Evolutionary conservation across 2,888 invertebrate genomes (phyloP), one percentile per base, ranked within the genome.

Genomic region (Sisyra nigra): DNA sequence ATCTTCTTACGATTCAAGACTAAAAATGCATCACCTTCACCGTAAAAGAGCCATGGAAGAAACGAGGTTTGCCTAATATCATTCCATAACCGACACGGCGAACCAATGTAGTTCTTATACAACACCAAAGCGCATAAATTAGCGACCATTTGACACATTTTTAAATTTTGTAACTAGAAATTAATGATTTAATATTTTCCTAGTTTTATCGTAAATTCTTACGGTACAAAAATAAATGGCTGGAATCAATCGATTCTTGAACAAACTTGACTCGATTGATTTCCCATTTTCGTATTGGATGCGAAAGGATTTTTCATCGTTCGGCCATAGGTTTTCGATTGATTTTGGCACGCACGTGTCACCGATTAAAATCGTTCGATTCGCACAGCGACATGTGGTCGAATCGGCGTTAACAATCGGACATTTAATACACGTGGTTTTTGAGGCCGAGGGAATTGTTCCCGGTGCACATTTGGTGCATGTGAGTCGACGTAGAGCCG

Each of bases 41-140:
- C 59, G 48, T 70, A 70, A 54, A 66, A 68, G 41, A 70, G 51
- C 59, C 62, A 62, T n/a, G 58, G 52, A 15, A 51, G 48, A 37
- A 50, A 48, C 17, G 46, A 45, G 37, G 55, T 52, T 11, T 51
- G 53, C 42, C 55, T 55, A n/a, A 52, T 48, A 37, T 57, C 55
- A 40, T 52, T 50, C 49, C 59, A 57, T 40, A 56, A 46, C 33
- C 47, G 49, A 47, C 70, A 71, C 0, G 70, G 68, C 4, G 66
- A 65, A 44, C 63, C 60, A 45, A 63, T 60, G 11, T 65, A 66
- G 48, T 69, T 64, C 11, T 63, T 60, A 51, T 67, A 74, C 45
- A 73, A 60, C 6, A 69, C 69, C 44, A 79, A 56, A 1, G 71
- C 64, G 53, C 82, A 82, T 58, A 80, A 65, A 57, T 81, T 80